Conservation (phyloP, 2,113 vertebrate species). For the Pantherophis guttatus region DNA sequence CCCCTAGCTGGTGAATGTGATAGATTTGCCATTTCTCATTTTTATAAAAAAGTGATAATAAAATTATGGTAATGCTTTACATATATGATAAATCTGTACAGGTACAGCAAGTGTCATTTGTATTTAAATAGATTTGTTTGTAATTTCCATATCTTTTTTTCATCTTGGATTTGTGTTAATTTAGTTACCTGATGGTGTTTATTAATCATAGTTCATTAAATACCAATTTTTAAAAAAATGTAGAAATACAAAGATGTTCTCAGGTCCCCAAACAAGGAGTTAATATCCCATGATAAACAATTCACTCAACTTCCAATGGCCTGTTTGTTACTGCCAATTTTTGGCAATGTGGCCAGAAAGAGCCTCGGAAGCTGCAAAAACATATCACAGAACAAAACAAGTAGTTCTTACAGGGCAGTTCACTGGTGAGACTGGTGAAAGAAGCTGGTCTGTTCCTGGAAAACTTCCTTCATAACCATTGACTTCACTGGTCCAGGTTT, state of each 20-base stretch:
- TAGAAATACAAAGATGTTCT: neutral
- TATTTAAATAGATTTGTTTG: too few relatives aligned
- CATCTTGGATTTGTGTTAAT: neutral
- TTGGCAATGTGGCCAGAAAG: neutral
- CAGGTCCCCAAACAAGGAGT: neutral
- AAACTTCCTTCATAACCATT: neutral
- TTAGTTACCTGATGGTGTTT: neutral
- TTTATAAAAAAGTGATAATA: neutral
- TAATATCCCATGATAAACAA: neutral
- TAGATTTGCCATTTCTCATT: neutral
- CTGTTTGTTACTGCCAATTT: neutral
- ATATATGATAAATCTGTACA: neutral
- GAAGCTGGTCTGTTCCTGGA: conserved; percentile 56
- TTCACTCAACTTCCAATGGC: neutral
- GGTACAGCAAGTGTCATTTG: neutral
- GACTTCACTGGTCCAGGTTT: neutral
- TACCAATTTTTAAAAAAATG: neutral
- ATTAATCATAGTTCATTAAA: neutral
- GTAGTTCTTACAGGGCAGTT: conserved; percentile 50
- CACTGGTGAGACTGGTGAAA: conserved; percentile 52
- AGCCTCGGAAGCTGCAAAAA: neutral
- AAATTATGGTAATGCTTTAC: neutral
- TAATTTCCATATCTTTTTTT: neutral
- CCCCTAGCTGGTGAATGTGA: neutral
- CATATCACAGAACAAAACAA: neutral